These are phyloP conservation scores for Sylvietta virens DNA, from an alignment of 2,113 vertebrate species.

Conservation along the genomic window DNA sequence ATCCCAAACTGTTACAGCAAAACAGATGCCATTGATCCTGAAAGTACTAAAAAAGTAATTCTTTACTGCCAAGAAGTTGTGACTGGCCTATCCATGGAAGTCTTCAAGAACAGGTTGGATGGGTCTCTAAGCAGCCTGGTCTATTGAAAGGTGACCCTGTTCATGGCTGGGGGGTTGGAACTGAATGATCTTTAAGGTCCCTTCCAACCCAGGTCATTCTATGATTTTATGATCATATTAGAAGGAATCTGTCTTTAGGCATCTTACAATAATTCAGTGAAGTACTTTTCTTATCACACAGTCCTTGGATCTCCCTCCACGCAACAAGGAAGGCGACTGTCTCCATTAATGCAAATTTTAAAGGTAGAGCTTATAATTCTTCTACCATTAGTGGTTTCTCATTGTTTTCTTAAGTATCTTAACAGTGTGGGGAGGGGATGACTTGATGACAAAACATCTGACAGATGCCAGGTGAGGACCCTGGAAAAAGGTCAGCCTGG, in stretches of 20 bases:
- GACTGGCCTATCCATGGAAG: not conserved
- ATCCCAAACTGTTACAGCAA: not conserved
- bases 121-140: not conserved
- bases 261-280: not conserved
- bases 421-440: not conserved
- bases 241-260: not conserved
- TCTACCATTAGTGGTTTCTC: accelerated
- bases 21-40: not conserved
- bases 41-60: not conserved
- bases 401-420: not conserved
- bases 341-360: not conserved
- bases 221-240: not conserved
- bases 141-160: not conserved
- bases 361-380: not conserved
- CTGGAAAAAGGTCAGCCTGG: not conserved
- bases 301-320: not conserved
- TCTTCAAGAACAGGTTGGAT: not conserved
- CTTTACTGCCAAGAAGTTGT: not conserved
- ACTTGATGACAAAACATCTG: not conserved
- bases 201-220: not conserved
- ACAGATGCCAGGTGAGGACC: not conserved
- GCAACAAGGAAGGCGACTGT: not conserved
- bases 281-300: not conserved
- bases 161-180: not conserved
- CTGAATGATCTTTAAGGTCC: not conserved